These are phyloP conservation scores for Ips typographus DNA, from an alignment of 1,140 invertebrate genomes.

Conservation along the genomic window DNA sequence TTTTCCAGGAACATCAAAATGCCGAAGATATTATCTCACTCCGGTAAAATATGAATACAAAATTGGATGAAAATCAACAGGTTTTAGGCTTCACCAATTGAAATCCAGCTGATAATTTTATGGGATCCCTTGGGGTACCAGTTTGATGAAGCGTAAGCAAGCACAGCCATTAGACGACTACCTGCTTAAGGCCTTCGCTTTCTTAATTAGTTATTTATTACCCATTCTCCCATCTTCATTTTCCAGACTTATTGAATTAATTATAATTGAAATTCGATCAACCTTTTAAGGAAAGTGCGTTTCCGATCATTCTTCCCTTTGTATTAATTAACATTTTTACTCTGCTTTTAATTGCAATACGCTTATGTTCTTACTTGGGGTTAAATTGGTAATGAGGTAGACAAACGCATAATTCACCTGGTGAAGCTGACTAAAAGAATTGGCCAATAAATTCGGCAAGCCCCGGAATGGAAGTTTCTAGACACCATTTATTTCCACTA, in stretches of 20 bases:
- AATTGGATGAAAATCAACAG: no score
- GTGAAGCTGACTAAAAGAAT: slow-evolving; percentile 5
- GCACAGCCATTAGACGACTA: slow-evolving; percentile 4
- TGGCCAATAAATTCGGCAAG: slow-evolving; percentile 23
- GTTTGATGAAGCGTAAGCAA: slow-evolving; percentile 13
- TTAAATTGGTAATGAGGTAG: not conserved
- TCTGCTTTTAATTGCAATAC: slow-evolving; percentile 10
- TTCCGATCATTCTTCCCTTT: not conserved
- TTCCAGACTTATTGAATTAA: slow-evolving; percentile 13
- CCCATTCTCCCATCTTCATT: not conserved
- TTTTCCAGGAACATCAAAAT: no score
- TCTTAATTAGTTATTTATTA: slow-evolving; percentile 13
- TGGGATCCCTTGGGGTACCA: not conserved
- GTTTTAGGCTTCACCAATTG: no score
- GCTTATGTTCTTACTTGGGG: not conserved
- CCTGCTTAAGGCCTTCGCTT: not conserved
- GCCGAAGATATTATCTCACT: no score
- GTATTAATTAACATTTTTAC: not conserved
- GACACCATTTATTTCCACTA: slow-evolving; percentile 31
- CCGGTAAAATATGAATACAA: no score
- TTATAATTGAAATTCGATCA: slow-evolving; percentile 15
- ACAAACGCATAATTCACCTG: slow-evolving; percentile 14
- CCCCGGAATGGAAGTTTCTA: slow-evolving; percentile 17
- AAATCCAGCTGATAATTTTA: not conserved
- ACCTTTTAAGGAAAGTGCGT: slow-evolving; percentile 1